phyloP scores from a whole-genome alignment of 2,113 vertebrate species.

The Gnathochromis pfefferi region DNA sequence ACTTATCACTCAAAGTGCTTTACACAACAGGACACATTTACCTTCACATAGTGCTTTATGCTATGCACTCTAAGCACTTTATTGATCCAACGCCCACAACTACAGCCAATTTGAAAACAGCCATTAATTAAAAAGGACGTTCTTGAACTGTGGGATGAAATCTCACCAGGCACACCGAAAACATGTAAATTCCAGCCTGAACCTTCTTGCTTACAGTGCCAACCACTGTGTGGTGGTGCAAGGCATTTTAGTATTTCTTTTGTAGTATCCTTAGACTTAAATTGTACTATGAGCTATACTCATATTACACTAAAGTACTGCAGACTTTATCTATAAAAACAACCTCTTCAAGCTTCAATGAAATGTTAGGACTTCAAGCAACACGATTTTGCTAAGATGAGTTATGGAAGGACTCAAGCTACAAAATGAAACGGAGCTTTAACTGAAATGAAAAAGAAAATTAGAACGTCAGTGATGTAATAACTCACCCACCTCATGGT shows the following conservation, averaged over 20 bases:
- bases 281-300: not conserved
- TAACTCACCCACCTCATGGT: not conserved
- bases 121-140: not conserved
- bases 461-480: not conserved
- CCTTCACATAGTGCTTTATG: not conserved
- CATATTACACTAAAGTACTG: not conserved
- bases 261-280: not conserved
- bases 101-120: not conserved
- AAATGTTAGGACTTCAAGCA: not conserved
- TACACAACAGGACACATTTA: not conserved
- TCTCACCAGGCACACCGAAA: not conserved
- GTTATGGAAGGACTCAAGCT: not conserved
- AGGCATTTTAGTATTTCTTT: not conserved
- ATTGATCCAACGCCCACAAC: not conserved
- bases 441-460: not conserved
- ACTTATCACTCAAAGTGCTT: not conserved
- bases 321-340: not conserved
- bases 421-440: not conserved
- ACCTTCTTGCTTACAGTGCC: not conserved
- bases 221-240: not conserved
- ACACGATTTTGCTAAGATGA: not conserved
- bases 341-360: not conserved
- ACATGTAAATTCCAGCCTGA: not conserved
- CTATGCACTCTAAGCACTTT: not conserved
- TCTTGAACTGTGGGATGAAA: not conserved